Percentiles rank a stretch among this genome's conserved stretches.
Evolutionary conservation across 2,797 vertebrate species (phyloP).

Genomic region (Hoplostethus mediterraneus): DNA sequence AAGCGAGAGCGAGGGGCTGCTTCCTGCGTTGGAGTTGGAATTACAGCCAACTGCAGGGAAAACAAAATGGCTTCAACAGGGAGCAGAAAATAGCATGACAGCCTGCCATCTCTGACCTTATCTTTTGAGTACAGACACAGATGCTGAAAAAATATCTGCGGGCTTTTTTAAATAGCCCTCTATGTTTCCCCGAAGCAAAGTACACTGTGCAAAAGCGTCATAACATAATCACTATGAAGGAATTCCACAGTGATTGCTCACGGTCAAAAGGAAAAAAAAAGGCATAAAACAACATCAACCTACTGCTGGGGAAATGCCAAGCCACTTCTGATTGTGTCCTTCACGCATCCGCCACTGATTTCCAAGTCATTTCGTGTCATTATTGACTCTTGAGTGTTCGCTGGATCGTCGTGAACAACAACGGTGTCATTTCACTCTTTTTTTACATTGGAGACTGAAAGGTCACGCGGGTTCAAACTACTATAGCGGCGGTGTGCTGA

Average conservation of each 20-base stretch:
- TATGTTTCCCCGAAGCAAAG: conserved; percentile 18
- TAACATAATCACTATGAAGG: background rate
- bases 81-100: conserved; percentile 56
- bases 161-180: conserved; percentile 28
- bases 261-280: conserved; percentile 19
- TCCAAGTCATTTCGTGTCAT: conserved; percentile 19
- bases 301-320: conserved; percentile 28
- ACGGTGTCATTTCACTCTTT: conserved; percentile 30
- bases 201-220: conserved; percentile 12
- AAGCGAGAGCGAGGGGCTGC: conserved; percentile 51
- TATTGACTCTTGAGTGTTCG: conserved; percentile 33
- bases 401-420: conserved; percentile 36
- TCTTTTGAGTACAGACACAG: conserved; percentile 32
- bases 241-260: conserved; percentile 16
- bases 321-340: conserved; percentile 31
- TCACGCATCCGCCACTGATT: conserved; percentile 41
- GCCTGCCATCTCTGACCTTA: conserved; percentile 45
- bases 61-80: conserved; percentile 66
- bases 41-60: conserved; percentile 60
- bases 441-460: conserved; percentile 31
- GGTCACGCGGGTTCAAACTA: conserved; percentile 35
- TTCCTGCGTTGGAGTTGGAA: conserved; percentile 55
- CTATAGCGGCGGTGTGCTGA: conserved; percentile 43
- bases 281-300: background rate
- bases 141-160: conserved; percentile 17